Evolutionary conservation across 2,113 vertebrate genomes (phyloP).

Genomic region (Brachionichthys hirsutus): DNA sequence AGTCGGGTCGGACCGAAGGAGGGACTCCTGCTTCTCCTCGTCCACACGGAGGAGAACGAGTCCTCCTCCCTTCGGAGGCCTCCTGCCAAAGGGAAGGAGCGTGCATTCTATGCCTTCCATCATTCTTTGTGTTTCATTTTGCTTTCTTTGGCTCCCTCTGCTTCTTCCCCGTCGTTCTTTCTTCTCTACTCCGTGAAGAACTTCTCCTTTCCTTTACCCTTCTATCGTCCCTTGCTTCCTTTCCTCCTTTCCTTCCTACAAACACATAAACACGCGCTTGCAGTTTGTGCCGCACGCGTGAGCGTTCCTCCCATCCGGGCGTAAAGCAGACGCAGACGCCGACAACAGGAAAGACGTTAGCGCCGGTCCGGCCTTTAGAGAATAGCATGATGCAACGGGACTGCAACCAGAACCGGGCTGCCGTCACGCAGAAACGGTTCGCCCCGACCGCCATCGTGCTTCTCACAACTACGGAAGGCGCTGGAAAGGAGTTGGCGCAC

Average conservation of each 20-base stretch:
- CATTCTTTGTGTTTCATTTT: conserved; percentile 1
- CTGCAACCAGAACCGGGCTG: conserved; percentile 46
- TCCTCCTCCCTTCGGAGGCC: conserved; percentile 41
- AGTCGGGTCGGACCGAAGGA: conserved; percentile 8
- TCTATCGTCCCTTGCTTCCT: not conserved
- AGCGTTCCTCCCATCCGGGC: too few species aligned
- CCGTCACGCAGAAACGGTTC: conserved; percentile 17
- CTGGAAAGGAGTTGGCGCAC: conserved; percentile 1
- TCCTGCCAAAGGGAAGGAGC: conserved; percentile 44
- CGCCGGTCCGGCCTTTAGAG: conserved; percentile 41
- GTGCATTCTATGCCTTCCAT: conserved; percentile 30
- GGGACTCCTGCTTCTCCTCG: too few species aligned
- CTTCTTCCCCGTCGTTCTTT: conserved; percentile 32
- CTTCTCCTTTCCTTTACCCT: not conserved
- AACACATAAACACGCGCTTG: not conserved
- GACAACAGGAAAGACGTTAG: conserved; percentile 59
- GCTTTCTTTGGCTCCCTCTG: not conserved
- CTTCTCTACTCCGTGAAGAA: not conserved
- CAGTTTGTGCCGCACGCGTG: conserved; percentile 16
- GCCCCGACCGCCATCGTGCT: not conserved
- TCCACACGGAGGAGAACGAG: conserved; percentile 41
- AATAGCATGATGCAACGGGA: conserved; percentile 63
- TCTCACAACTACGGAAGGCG: not conserved
- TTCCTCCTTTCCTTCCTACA: not conserved
- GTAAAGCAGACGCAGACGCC: conserved; percentile 61